A percentile compares a stretch with the other conserved stretches of the same genome.
Evolutionary conservation across 2,888 invertebrate genomes (phyloP).

Genomic region (Xestia c-nigrum): DNA sequence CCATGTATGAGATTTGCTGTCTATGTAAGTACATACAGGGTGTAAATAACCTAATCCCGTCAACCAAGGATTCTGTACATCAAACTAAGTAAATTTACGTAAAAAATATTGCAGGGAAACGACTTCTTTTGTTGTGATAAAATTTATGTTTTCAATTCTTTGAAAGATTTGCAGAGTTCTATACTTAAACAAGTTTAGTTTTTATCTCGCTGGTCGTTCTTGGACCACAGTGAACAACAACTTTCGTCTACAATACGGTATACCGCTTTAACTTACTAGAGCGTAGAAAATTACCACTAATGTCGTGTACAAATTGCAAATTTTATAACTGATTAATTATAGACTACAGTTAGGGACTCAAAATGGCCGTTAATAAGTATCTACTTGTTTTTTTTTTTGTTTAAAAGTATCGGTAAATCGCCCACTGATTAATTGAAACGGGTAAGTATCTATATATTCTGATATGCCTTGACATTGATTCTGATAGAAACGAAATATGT

Average conservation of each 20-base stretch:
- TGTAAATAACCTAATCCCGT: no score
- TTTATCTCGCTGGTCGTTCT: not conserved
- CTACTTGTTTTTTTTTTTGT: constrained; percentile 1
- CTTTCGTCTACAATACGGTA: constrained; percentile 33
- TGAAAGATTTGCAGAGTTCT: no score
- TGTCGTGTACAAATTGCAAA: constrained; percentile 47
- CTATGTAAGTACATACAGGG: not conserved
- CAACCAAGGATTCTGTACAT: no score
- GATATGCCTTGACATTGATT: not conserved
- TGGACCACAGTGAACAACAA: constrained; percentile 15
- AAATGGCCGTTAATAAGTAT: not conserved
- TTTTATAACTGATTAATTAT: constrained; percentile 50
- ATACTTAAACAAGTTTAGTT: no score
- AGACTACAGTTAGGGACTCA: constrained; percentile 35
- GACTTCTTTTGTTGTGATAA: no score
- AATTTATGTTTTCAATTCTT: no score
- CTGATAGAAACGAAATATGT: not conserved
- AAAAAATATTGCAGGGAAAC: no score
- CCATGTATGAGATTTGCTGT: constrained; percentile 29
- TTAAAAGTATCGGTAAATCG: not conserved
- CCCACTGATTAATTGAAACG: constrained; percentile 5
- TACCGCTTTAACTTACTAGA: constrained; percentile 46
- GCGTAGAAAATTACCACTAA: constrained; percentile 52
- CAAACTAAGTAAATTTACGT: no score
- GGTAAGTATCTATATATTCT: no score